These are phyloP conservation scores for Urosaurus nigricauda DNA, from an alignment of 2,797 vertebrate genomes.

Conservation along the genomic window DNA sequence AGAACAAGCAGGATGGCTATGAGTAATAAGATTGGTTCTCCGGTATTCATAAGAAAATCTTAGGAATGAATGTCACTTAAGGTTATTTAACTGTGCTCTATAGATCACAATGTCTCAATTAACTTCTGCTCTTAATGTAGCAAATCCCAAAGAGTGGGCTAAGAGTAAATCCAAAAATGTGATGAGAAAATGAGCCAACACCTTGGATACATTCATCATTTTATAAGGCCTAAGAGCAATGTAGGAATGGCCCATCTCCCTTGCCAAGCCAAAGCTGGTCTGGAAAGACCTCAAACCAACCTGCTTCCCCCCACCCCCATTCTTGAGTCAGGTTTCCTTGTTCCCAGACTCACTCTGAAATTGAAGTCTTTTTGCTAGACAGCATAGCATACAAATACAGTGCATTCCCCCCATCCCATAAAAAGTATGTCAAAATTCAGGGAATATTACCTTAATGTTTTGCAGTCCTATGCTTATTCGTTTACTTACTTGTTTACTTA, in stretches of 20 bases:
- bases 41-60: neutral
- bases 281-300: neutral
- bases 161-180: neutral
- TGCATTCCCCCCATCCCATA: neutral
- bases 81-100: neutral
- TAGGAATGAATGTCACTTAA: neutral
- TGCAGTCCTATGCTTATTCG: neutral
- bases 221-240: neutral
- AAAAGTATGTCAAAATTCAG: neutral
- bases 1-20: neutral
- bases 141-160: neutral
- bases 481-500: slow-evolving; percentile 28
- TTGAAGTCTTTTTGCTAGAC: neutral
- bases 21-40: neutral
- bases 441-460: neutral
- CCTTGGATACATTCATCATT: neutral
- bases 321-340: neutral
- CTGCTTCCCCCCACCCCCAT: neutral
- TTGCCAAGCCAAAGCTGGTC: neutral
- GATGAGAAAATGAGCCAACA: neutral
- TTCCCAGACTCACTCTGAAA: neutral
- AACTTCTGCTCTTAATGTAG: neutral
- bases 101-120: neutral
- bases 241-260: neutral
- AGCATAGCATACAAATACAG: neutral